Evolutionary conservation across 1,140 invertebrate genomes (phyloP), one percentile per base, ranked within the genome.

Genomic region (Bombus polaris): DNA sequence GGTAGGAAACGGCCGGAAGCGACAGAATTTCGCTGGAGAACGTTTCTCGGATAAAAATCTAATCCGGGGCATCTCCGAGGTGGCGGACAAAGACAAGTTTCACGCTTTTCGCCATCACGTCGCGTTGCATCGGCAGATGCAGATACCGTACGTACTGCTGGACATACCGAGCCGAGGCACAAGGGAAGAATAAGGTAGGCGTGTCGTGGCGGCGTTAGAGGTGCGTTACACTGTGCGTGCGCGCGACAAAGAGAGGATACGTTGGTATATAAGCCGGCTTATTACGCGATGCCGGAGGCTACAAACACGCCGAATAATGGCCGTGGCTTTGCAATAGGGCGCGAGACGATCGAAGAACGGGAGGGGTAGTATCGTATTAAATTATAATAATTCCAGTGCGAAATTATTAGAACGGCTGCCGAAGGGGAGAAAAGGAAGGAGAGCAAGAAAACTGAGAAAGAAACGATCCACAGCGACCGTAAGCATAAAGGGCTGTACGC

Each of bases 301-400:
- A 88, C 90, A 93, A 94, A 94, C 92, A 93, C 87, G 83, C 53
- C 87, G 91, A 92, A 93, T 92, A 93, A 94, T 93, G 89, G 90
- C 84, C 90, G 88, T 83, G 89, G 89, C 80, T 75, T 44, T 74
- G 78, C 84, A 77, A 72, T 85, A 68, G 83, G 81, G 68, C 87
- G 88, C 42, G 82, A 74, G 81, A 81, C 79, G 72, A 70, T 39
- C 68, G 84, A 71, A 72, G 53, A n/a, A 70, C 47, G 81, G 57
- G 77, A 81, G 88, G 89, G 53, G 78, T 85, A 81, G 81, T 91
- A 90, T 93, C 90, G 89, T 92, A 93, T 93, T 93, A 91, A 94
- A 94, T 93, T 93, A 93, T 93, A 93, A 93, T 93, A 92, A 93
- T 93, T 93, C 91, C 88, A 75, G 77, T 68, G 86, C 81, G 87